Evolutionary conservation across 2,888 invertebrate species (phyloP).

Genomic region (Leptodirus hochenwartii): DNA sequence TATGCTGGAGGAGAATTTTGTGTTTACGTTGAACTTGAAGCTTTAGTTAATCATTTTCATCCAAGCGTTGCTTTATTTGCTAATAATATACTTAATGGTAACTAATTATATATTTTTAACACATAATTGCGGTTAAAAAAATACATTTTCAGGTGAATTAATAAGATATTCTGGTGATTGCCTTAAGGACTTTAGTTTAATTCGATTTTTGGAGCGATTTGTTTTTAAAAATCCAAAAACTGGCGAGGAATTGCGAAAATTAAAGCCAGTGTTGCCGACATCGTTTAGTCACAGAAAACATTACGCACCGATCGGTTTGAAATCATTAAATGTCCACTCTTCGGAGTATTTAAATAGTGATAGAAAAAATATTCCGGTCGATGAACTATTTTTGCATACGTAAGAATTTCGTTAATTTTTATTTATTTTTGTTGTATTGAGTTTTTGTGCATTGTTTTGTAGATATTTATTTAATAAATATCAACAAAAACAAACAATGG

Average conservation of each 20-base stretch:
- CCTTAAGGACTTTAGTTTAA: constrained; percentile 75
- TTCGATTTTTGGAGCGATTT: constrained; percentile 86
- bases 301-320: constrained; percentile 50
- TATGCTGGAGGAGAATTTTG: constrained; percentile 61
- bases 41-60: constrained; percentile 64
- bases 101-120: constrained; percentile 14
- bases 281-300: constrained; percentile 45
- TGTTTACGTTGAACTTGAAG: constrained; percentile 55
- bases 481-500: constrained; percentile 22
- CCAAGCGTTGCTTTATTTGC: constrained; percentile 86
- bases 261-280: constrained; percentile 33
- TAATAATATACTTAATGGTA: constrained; percentile 51
- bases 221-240: constrained; percentile 87
- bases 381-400: constrained; percentile 66
- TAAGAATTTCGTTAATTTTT: constrained; percentile 15
- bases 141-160: neutral
- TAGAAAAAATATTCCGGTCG: constrained; percentile 64
- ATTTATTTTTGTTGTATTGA: constrained; percentile 4
- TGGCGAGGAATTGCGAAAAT: constrained; percentile 20
- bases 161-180: constrained; percentile 55
- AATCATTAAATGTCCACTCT: constrained; percentile 55
- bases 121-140: neutral
- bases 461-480: constrained; percentile 40
- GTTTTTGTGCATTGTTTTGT: constrained; percentile 12
- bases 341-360: constrained; percentile 47